Base-by-base conservation (phyloP, 2,888 invertebrate genomes). In the Auanema freiburgensis region DNA sequence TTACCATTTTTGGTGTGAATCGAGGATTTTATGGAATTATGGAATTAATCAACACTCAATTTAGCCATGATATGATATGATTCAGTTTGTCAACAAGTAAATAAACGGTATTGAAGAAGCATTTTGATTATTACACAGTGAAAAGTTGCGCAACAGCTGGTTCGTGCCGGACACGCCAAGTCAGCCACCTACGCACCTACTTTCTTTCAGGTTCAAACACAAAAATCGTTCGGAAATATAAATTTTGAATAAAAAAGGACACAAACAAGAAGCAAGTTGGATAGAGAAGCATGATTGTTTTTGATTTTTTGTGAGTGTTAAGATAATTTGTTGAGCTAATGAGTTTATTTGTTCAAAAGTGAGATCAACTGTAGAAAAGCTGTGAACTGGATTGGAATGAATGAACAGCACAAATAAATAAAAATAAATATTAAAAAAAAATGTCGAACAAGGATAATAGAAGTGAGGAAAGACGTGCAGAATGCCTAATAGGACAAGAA, bases 111-210 rank as follows among this genome's bases (percentile, higher is more conserved):
- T 59, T 59, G 51, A 43, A 44, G 49, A 60, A 55, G 54, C 54
- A 55, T 60, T 33, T 60, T 60, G 60, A 60, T 55, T 60, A 55
- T 60, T 55, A 55, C 60, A 54, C 50, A 49, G 51, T 33, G 54
- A 24, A 33, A 12, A 43, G 51, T 60, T 60, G 54, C 55, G 60
- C 60, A 60, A 60, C 55, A 54, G 54, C 60, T 60, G 54, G 54
- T 53, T 49, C 23, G 23, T 54, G 42, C 59, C 44, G 41, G 49
- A 46, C 40, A 33, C 40, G 55, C 25, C 53, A 53, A 40, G n/a
- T 21, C n/a, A 23, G 23, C 52, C 18, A 23, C 46, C 50, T 24
- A 11, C 12, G 33, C 33, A 16, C 24, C 21, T 24, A 33, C 12
- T 53, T 24, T 23, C 24, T 12, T 11, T 24, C 53, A 33, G 24